Percentiles rank a stretch among this genome's conserved stretches.
These are phyloP conservation scores for Spicauda simplicius DNA, from an alignment of 2,888 invertebrate species.

Conservation along the genomic window DNA sequence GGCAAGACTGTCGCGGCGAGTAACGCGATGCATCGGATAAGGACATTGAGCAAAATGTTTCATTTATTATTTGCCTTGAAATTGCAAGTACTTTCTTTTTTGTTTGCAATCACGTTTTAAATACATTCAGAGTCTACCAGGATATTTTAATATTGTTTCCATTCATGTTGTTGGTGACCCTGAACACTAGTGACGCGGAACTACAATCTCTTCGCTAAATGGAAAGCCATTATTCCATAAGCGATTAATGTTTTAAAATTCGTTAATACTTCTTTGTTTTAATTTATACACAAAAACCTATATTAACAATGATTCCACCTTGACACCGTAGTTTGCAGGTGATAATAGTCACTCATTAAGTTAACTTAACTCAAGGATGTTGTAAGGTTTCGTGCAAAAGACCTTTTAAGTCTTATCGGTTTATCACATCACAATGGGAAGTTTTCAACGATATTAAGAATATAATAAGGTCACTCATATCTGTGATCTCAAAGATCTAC, in stretches of 20 bases:
- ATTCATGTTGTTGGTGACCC: constrained; percentile 65
- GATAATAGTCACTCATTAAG: constrained; percentile 11
- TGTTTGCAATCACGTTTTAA: constrained; percentile 16
- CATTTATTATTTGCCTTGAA: constrained; percentile 34
- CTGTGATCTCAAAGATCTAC: background rate
- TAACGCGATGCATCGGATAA: constrained; percentile 55
- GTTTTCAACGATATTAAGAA: background rate
- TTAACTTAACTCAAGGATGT: constrained; percentile 14
- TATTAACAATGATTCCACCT: constrained; percentile 13
- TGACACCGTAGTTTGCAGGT: constrained; percentile 10
- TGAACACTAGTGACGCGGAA: constrained; percentile 55
- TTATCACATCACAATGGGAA: background rate
- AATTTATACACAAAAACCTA: background rate
- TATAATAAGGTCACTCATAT: background rate
- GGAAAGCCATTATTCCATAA: constrained; percentile 48
- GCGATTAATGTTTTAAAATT: constrained; percentile 28
- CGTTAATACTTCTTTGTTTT: constrained; percentile 8
- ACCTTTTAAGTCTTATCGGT: background rate
- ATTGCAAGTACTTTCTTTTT: constrained; percentile 32
- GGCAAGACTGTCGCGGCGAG: constrained; percentile 69
- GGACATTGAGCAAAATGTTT: constrained; percentile 38
- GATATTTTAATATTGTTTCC: constrained; percentile 49
- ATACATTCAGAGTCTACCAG: constrained; percentile 39
- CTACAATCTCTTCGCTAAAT: constrained; percentile 67
- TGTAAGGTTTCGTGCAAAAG: constrained; percentile 1